Conservation (phyloP, 1,140 invertebrate genomes). For the Matsumurasca onukii region DNA sequence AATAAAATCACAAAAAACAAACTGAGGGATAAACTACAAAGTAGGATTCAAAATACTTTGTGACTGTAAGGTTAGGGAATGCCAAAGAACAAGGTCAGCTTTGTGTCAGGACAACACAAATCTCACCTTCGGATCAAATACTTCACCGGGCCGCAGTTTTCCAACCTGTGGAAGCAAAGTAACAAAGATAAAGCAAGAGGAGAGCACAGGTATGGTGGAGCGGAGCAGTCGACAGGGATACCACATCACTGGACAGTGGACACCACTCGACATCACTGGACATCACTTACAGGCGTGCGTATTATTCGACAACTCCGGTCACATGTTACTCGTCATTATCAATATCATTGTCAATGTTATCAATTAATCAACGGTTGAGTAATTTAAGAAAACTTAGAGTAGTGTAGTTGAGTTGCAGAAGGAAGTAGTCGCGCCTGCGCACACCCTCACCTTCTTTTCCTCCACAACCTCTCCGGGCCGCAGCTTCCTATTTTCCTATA, state of each 20-base stretch:
- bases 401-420: not conserved
- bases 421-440: not conserved
- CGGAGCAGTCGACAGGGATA: conserved; percentile 8
- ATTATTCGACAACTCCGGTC: conserved; percentile 12
- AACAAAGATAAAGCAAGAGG: conserved; percentile 24
- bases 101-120: conserved; percentile 57
- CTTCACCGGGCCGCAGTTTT: conserved; percentile 76
- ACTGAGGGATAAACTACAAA: conserved; percentile 28
- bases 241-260: conserved; percentile 6
- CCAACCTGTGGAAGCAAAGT: conserved; percentile 56
- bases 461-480: conserved; percentile 89
- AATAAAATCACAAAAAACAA: conserved; percentile 36
- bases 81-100: conserved; percentile 55
- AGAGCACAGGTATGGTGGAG: no score
- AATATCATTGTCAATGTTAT: not conserved
- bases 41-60: conserved; percentile 27
- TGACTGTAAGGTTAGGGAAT: conserved; percentile 32
- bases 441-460: conserved; percentile 84
- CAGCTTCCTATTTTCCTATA: conserved; percentile 80
- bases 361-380: no score
- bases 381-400: not conserved
- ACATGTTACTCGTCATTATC: not conserved
- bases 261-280: not conserved
- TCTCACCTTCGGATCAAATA: conserved; percentile 76
- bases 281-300: conserved; percentile 10